Evolutionary conservation across 1,140 invertebrate genomes (phyloP), one percentile per base, ranked within the genome.

Genomic region (Drosophila mojavensis): DNA sequence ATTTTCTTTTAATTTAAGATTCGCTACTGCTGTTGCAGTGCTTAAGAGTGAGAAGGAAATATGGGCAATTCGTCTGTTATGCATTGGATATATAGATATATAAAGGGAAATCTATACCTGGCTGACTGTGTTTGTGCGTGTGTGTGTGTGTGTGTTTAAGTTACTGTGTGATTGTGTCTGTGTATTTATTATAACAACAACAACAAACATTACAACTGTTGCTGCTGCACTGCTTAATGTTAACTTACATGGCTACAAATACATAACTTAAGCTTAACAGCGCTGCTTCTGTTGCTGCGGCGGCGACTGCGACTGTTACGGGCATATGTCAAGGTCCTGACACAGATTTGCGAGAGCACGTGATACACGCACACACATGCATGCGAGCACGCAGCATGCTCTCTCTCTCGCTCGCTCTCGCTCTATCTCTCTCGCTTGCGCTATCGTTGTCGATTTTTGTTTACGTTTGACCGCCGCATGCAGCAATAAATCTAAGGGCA

Each of bases 271-370:
- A 28, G 33, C 41, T 28, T 84, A 84, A 71, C 65, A 70, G 59
- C 30, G 81, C 68, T 74, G 74, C 33, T 58, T 15, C 55, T 17
- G 41, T 11, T 48, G 45, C 61, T 51, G 41, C 7, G 43, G 48
- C 39, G 24, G 4, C 39, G 30, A 9, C n/a, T 50, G 33, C 17
- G 17, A 3, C 43, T 48, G 55, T 17, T 45, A 11, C 7, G 15
- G 36, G 17, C 58, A 62, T 71, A 33, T 84, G 81, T 85, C 81
- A 84, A 84, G 81, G 81, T 85, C 81, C 65, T 77, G 81, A 84
- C 81, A 85, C 81, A 67, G 2, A 80, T 85, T 85, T 79, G 53
- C 5, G 36, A 20, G 17, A 74, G 69, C 81, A 84, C 73, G 81
- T 85, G 81, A 58, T 17, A 43, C 36, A 24, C 51, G 47, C 17